These are phyloP conservation scores for Danio albolineatus DNA, from an alignment of 2,797 vertebrate genomes.

Conservation along the genomic window DNA sequence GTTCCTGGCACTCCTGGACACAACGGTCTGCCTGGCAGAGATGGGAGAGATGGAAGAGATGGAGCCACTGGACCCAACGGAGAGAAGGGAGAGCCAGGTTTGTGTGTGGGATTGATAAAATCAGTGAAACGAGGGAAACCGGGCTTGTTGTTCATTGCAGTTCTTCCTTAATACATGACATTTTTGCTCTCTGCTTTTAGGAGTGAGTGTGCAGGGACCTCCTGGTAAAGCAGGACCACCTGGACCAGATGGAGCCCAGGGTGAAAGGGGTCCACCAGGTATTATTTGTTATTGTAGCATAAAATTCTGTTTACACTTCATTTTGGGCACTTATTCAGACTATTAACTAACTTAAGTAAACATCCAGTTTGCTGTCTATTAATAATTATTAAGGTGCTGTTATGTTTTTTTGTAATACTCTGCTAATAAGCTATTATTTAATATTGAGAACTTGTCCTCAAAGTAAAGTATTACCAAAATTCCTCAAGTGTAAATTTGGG, in stretches of 20 bases:
- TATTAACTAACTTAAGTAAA: too few relatives aligned
- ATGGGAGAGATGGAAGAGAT: slow-evolving; percentile 43
- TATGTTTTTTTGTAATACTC: too few relatives aligned
- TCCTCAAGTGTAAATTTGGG: neutral
- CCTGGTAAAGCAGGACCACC: slow-evolving; percentile 22
- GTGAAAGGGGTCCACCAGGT: slow-evolving; percentile 28
- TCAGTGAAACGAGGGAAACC: neutral
- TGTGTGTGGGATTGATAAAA: neutral
- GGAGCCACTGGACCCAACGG: slow-evolving; percentile 49
- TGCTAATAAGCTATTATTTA: too few relatives aligned
- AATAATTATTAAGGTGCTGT: too few relatives aligned
- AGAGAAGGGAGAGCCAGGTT: slow-evolving; percentile 53
- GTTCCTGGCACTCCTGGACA: slow-evolving; percentile 54
- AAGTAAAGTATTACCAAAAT: neutral
- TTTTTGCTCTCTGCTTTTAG: neutral
- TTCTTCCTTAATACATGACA: neutral
- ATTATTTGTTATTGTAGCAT: neutral
- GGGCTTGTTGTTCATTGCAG: neutral
- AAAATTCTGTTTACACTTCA: neutral
- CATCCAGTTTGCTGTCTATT: too few relatives aligned
- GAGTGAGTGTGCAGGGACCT: neutral
- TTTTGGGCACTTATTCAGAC: too few relatives aligned
- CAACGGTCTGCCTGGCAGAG: slow-evolving; percentile 42
- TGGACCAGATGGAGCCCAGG: slow-evolving; percentile 19
- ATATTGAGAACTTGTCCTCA: too few relatives aligned